Base-by-base conservation (phyloP, 2,888 invertebrate species). In the Lissocephala sabroskyi region DNA sequence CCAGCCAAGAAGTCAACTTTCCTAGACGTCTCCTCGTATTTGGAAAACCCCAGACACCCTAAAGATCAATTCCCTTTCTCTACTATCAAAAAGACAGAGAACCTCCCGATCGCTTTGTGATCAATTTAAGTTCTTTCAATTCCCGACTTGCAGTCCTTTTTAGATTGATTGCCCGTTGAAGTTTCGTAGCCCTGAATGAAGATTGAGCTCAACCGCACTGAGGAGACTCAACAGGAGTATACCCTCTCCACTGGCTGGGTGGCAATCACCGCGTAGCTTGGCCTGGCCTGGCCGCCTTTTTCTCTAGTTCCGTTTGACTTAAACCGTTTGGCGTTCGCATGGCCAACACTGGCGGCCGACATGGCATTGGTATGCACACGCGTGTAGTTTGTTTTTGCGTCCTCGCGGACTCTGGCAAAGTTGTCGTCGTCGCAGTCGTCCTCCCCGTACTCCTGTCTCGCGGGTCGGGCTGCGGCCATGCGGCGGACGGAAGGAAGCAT, bases 291-390 rank as follows among this genome's bases (percentile, higher is more conserved):
- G 23, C 30, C 19, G 14, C 33, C 39, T 32, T 40, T 39, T 26
- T 19, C 44, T 44, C 32, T 29, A 50, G 44, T 44, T 41, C 28
- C 55, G 42, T 51, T 56, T 49, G 47, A 48, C 28, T 40, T 41
- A 56, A 74, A 74, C 77, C 77, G 71, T 63, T 71, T 71, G 71
- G 66, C 49, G 35, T 13, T 28, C 32, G 35, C 18, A 44, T 44
- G 17, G 37, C 3, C 19, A 19, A 62, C 78, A 74, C 68, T n/a
- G n/a, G n/a, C n/a, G n/a, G n/a, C n/a, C n/a, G 41, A 23, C 29
- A 39, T 45, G 41, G 29, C 62, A 70, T 77, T 77, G 75, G 78
- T 77, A 71, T 71, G 71, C 78, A 74, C 75, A 65, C 75, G 65
- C 74, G 70, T 70, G 62, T 76, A 70, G 71, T 53, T 78, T 70